Evolutionary conservation across 37 sponge, comb jelly and placozoan genomes (phyloP), one percentile per base, ranked within the genome.

Genomic region (Cliona cf. orientalis): DNA sequence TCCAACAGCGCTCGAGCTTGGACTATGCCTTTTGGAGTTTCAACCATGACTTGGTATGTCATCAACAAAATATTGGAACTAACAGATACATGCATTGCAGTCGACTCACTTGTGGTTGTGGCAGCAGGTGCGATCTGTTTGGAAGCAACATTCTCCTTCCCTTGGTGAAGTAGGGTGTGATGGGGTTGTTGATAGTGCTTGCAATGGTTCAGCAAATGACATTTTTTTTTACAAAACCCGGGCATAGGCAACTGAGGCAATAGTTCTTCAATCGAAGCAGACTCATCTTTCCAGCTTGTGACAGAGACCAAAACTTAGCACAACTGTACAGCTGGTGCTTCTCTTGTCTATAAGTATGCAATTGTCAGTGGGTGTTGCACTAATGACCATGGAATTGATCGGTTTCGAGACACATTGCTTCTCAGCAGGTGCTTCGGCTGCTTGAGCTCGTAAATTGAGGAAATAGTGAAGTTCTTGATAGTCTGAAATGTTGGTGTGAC

Each of bases 31-130:
- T 69, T 4, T 3, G 78, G 64, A 62, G 78, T 58, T 58, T 59
- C 64, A 2, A 76, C 62, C 62, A 76, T 59, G 62, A 76, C 78
- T 62, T 62, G 71, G 43, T 71, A 80, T 17, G 69, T 80, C 81
- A 80, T 80, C 26, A 80, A 46, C 70, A 80, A 68, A 57, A 56
- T 75, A 42, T 75, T 75, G 40, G 76, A 75, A 11, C 19, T 42
- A n/a, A 69, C 44, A 3, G 71, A 69, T 2, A 41, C 44, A 41
- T 69, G 71, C 14, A 49, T 9, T 9, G 9, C 14, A 14, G 53
- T 49, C 14, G 53, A 19, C 14, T 19, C 53, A 49, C 14, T 49
- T 49, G 53, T 49, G 14, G 14, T 49, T 19, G 53, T 14, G 4
- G 19, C 19, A 34, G 71, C 11, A 36, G 40, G 42, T 19, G 44